Conservation (phyloP, 2,888 invertebrate genomes). For the Stenoptilia bipunctidactyla region DNA sequence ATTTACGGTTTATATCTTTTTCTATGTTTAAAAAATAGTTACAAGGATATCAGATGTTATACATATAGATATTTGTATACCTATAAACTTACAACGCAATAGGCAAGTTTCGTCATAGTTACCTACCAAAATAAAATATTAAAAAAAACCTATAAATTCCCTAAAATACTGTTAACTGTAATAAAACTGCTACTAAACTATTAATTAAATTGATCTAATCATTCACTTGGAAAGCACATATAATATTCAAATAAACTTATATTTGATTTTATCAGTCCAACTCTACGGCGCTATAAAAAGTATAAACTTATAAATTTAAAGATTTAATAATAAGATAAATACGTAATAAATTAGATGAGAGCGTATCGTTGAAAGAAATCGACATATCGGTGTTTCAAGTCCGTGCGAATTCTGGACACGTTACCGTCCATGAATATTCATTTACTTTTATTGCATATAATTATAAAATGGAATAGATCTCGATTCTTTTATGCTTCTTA, state of each 20-base stretch:
- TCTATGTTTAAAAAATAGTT: too few species aligned
- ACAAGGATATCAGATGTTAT: too few species aligned
- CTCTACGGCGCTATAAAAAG: neutral
- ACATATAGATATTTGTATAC: too few species aligned
- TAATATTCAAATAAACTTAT: neutral
- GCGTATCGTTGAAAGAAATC: neutral
- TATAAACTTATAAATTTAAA: neutral
- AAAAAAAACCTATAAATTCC: too few species aligned
- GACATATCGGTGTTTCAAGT: slow-evolving; percentile 2
- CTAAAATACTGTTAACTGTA: too few species aligned
- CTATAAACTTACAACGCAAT: too few species aligned
- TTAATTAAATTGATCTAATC: neutral
- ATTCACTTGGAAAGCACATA: neutral
- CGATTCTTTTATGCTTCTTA: too few species aligned
- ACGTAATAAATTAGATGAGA: neutral
- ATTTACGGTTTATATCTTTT: too few species aligned
- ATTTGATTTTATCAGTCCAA: neutral
- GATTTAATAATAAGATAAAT: neutral
- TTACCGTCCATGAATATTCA: slow-evolving; percentile 39
- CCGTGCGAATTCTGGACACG: slow-evolving; percentile 7
- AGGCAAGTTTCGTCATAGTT: too few species aligned
- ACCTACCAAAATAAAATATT: too few species aligned
- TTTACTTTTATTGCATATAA: slow-evolving; percentile 9
- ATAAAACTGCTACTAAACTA: too few species aligned
- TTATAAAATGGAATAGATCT: too few species aligned